phyloP scores from a whole-genome alignment of 1,140 invertebrate species.

The Phymastichus coffea region DNA sequence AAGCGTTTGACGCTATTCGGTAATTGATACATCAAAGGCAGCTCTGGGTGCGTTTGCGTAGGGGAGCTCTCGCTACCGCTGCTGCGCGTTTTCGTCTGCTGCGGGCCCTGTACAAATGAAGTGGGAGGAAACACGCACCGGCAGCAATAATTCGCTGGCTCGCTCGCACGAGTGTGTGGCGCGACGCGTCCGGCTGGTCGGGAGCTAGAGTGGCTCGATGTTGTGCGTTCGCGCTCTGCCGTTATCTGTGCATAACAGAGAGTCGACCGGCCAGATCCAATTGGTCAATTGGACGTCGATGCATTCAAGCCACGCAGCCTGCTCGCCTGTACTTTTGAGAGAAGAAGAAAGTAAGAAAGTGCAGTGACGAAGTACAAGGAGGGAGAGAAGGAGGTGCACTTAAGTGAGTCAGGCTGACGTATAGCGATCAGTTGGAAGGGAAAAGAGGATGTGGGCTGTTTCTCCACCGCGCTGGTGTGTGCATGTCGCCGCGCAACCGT shows the following conservation, averaged over 20 bases:
- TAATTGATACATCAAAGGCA: slow-evolving; percentile 21
- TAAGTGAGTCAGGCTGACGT: neutral
- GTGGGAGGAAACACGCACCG: neutral
- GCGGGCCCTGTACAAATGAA: neutral
- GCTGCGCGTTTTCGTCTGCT: neutral
- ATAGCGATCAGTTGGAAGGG: too few species aligned
- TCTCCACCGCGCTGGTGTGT: neutral
- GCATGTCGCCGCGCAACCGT: neutral
- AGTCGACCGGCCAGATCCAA: slow-evolving; percentile 1
- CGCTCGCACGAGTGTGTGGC: too few species aligned
- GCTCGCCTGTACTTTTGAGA: neutral
- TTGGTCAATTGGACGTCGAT: slow-evolving; percentile 5
- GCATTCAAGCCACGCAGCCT: neutral
- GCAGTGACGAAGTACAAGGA: neutral
- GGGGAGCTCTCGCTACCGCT: neutral
- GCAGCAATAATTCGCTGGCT: slow-evolving; percentile 1
- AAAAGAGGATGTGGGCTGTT: too few species aligned
- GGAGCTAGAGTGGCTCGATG: neutral
- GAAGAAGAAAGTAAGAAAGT: neutral
- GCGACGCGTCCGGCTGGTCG: neutral
- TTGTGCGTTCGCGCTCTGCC: neutral
- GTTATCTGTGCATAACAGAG: neutral
- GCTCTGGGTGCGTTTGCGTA: too few species aligned
- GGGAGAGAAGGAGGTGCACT: neutral
- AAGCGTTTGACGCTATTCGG: slow-evolving; percentile 3